Evolutionary conservation across 2,113 vertebrate genomes (phyloP), one percentile per base, ranked within the genome.

Genomic region (Brachyhypopomus gauderio): DNA sequence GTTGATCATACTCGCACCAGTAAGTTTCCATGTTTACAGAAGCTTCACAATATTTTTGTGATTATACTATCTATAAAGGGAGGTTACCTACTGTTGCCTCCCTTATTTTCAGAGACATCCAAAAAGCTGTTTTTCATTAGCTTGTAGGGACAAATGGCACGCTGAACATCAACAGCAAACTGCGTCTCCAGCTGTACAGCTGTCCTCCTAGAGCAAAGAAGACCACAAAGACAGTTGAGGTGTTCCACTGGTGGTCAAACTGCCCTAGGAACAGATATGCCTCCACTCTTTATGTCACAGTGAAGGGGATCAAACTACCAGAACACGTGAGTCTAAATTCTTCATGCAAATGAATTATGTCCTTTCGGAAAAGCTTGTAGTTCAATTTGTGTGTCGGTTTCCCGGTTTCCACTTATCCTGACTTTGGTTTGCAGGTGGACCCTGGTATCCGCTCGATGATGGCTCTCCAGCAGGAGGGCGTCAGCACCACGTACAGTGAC

Each of bases 171-270:
- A 93, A 94, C 87, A 94, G 92, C 82, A 98, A 96, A 89, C 90
- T 99, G 75, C 96, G 97, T 41, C 93, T 99, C 12, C 97, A 99
- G 80, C 94, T 99, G 2, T 98, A 95, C 91, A 96, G 93, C 70
- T 95, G 96, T 67, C 95, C 96, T 45, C 41, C 90, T 48, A 93
- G 93, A 55, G 86, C 89, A 14, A 95, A 91, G 77, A 90, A 91
- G 58, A 92, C 87, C 23, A 86, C 88, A 0, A 88, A 91, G 75
- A 87, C 88, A 1, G 88, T 96, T 36, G 96, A 97, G 34, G 88
- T 98, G 86, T 95, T 96, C 75, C 95, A 97, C 52, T 99, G 98
- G 97, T 99, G 97, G 97, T 92, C 89, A 87, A 96, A 93, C 80
- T 94, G 86, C 86, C 93, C 96, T 52, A 92, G 97, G 88, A 92